These are phyloP conservation scores for Halichondria panicea DNA, from an alignment of 37 sponge, comb jelly and placozoan genomes.

Conservation along the genomic window DNA sequence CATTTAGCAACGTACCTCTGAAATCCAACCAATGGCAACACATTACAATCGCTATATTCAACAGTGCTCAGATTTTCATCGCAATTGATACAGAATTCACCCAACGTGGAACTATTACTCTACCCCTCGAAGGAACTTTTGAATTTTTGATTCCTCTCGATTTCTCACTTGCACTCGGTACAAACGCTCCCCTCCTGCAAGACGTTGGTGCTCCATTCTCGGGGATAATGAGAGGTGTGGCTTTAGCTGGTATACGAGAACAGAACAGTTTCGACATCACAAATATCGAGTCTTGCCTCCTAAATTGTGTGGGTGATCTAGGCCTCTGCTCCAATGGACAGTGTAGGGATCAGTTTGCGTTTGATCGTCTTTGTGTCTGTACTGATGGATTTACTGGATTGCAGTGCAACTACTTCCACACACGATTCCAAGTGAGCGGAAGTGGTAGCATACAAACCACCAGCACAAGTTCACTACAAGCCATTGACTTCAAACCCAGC, in stretches of 20 bases:
- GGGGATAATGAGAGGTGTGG: conserved; percentile 47
- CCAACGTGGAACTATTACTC: not conserved
- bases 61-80: conserved; percentile 4
- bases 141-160: not conserved
- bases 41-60: conserved; percentile 1
- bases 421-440: conserved; percentile 18
- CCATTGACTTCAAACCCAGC: too few species aligned
- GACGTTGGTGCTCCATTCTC: not conserved
- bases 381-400: conserved; percentile 45
- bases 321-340: conserved; percentile 13
- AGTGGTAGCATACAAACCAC: conserved; percentile 2
- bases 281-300: conserved; percentile 17
- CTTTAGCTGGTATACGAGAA: not conserved
- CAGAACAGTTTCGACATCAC: not conserved
- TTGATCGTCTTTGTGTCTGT: conserved; percentile 15
- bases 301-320: conserved; percentile 26
- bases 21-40: conserved; percentile 22
- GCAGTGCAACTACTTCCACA: conserved; percentile 32
- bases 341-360: conserved; percentile 31
- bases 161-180: not conserved
- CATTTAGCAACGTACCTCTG: not conserved
- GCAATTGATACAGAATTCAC: conserved; percentile 9
- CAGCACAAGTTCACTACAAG: too few species aligned
- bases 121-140: not conserved
- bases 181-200: not conserved